A percentile compares a stretch with the other conserved stretches of the same genome.
phyloP scores from a whole-genome alignment of 2,797 vertebrate species.

The Percopsis omiscomaycus region DNA sequence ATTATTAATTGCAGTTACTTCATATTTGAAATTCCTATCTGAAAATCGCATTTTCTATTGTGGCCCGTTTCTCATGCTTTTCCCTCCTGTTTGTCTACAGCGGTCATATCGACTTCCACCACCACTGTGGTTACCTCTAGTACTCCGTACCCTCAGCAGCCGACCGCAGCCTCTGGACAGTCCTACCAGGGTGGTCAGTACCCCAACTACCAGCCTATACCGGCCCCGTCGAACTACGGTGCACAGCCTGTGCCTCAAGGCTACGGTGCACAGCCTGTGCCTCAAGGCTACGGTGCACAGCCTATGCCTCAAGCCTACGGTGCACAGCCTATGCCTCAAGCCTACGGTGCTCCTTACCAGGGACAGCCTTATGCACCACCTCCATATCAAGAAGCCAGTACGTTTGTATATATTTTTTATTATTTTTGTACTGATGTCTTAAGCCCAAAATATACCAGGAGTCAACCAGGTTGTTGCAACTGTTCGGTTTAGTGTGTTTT shows the following conservation, averaged over 20 bases:
- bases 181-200: conserved; percentile 63
- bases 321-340: conserved; percentile 49
- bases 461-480: no score
- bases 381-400: conserved; percentile 71
- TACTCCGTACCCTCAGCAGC: conserved; percentile 70
- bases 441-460: no score
- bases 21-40: background rate
- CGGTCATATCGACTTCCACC: conserved; percentile 68
- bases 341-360: conserved; percentile 65
- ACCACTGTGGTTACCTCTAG: conserved; percentile 68
- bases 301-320: conserved; percentile 58
- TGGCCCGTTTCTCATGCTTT: background rate
- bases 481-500: no score
- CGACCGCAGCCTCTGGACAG: conserved; percentile 5
- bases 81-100: conserved; percentile 56
- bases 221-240: conserved; percentile 62
- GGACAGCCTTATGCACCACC: conserved; percentile 59
- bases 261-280: conserved; percentile 32
- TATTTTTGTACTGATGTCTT: background rate
- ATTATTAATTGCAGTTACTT: background rate
- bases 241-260: conserved; percentile 34
- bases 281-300: conserved; percentile 53
- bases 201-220: conserved; percentile 68
- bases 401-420: conserved; percentile 36
- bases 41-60: background rate